Evolutionary conservation across 2,797 vertebrate species (phyloP).

Genomic region (Myiotriccus ornatus): DNA sequence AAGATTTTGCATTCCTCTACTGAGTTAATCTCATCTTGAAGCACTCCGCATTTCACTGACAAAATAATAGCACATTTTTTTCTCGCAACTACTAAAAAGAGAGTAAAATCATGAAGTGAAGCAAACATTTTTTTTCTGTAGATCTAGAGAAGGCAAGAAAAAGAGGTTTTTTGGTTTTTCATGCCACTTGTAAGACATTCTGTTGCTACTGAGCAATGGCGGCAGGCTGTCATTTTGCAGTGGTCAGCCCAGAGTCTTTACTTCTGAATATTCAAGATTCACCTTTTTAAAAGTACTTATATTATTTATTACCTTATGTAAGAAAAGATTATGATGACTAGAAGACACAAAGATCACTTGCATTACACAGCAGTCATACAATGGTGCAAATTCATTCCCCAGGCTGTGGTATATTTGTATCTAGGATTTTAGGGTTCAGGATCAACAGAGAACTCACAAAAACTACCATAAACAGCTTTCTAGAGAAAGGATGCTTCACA

Average conservation of each 20-base stretch:
- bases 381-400: not conserved
- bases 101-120: not conserved
- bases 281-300: not conserved
- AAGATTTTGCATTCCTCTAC: not conserved
- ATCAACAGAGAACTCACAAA: not conserved
- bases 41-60: not conserved
- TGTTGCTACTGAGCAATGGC: not conserved
- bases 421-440: not conserved
- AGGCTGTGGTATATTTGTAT: not conserved
- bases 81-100: not conserved
- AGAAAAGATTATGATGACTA: not conserved
- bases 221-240: not conserved
- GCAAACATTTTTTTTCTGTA: not conserved
- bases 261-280: not conserved
- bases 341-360: not conserved
- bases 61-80: not conserved
- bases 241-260: not conserved
- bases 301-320: not conserved
- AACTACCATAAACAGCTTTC: not conserved
- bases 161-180: not conserved
- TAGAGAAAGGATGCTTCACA: not conserved
- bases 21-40: not conserved
- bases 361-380: not conserved
- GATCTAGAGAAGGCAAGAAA: not conserved
- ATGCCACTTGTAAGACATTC: not conserved